Percentiles rank a stretch among this genome's conserved stretches.
These are phyloP conservation scores for Chrysotoxum bicinctum DNA, from an alignment of 2,888 invertebrate species.

Conservation along the genomic window DNA sequence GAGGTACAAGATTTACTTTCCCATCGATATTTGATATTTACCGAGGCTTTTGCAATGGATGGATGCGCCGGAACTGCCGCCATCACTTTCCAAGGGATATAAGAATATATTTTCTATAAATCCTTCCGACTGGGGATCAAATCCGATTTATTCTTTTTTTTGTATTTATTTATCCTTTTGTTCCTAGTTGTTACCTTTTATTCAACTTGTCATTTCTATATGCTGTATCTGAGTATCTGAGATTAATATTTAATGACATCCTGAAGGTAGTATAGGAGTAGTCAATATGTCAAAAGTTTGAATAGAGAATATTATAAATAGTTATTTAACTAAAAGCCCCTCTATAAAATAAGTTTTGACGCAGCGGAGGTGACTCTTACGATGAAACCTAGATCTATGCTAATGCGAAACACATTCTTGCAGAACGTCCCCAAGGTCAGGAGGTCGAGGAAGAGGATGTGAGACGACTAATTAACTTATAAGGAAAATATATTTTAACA, in stretches of 20 bases:
- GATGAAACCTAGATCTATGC: no score
- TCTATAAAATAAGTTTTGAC: no score
- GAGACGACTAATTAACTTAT: no score
- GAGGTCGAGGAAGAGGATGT: no score
- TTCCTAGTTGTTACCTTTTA: constrained; percentile 11
- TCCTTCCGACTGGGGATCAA: constrained; percentile 45
- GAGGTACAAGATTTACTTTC: constrained; percentile 61
- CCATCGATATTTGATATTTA: constrained; percentile 56
- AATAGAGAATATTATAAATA: neutral
- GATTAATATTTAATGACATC: neutral
- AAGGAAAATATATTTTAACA: no score
- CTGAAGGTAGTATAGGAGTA: neutral
- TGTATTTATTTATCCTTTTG: constrained; percentile 32
- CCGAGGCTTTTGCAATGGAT: constrained; percentile 51
- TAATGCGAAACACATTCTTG: no score
- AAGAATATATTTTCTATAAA: constrained; percentile 24
- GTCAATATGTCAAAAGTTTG: neutral
- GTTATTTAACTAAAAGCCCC: no score
- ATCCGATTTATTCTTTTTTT: constrained; percentile 44
- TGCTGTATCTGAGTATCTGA: neutral
- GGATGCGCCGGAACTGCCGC: constrained; percentile 25
- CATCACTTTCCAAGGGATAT: constrained; percentile 32
- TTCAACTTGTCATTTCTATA: neutral
- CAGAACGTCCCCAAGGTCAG: no score
- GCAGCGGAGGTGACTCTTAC: no score